Evolutionary conservation across 2,797 vertebrate species (phyloP).

Genomic region (Crypturellus tataupa): DNA sequence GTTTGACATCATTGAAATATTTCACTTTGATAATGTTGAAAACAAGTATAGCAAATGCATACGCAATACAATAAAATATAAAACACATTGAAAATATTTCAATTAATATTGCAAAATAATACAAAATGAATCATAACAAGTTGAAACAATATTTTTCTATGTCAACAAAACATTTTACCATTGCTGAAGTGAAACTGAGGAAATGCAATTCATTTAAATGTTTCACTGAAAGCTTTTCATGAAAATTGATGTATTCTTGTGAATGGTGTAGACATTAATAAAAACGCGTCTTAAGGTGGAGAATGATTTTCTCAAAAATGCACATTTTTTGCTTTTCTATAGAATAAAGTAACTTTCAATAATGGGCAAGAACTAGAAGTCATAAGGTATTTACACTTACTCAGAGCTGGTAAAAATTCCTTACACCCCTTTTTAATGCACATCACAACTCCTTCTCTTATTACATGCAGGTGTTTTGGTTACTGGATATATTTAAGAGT

Average conservation of each 20-base stretch:
- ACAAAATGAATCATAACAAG: not conserved
- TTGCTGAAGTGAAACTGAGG: constrained; percentile 15
- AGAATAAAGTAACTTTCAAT: not conserved
- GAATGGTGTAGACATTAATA: not conserved
- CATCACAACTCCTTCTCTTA: not conserved
- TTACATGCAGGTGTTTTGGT: not conserved
- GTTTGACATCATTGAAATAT: not conserved
- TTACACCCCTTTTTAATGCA: not conserved
- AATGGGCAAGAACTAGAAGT: not conserved
- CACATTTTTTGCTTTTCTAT: not conserved
- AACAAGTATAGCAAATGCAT: not conserved
- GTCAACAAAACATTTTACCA: not conserved
- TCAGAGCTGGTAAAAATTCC: not conserved
- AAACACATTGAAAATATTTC: not conserved
- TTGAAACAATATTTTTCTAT: not conserved
- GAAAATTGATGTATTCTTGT: not conserved
- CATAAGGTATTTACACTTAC: not conserved
- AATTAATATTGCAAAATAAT: constrained; percentile 18
- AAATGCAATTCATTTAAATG: constrained; percentile 4
- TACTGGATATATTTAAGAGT: not conserved
- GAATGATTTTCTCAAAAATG: not conserved
- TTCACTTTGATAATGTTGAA: constrained; percentile 38
- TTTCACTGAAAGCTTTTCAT: not conserved
- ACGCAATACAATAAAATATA: not conserved
- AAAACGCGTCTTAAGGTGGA: not conserved